Conservation (phyloP, 1,140 invertebrate genomes). For the Cataglyphis hispanica region DNA sequence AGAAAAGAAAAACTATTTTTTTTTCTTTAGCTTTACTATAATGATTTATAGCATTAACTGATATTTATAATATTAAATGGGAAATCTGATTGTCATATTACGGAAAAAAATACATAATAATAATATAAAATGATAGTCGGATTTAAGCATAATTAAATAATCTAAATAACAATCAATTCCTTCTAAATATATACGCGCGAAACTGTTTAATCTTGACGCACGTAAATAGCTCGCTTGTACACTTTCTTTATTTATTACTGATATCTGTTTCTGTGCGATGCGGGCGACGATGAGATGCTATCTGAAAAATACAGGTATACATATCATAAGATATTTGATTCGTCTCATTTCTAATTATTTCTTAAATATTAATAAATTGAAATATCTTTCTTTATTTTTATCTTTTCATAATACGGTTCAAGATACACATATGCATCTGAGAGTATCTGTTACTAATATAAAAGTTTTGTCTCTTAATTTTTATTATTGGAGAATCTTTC, state of each 20-base stretch:
- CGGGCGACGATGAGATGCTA: constrained; percentile 67
- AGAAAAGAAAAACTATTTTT: not conserved
- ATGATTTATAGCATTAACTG: constrained; percentile 1
- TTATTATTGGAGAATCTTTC: not conserved
- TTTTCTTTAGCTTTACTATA: not conserved
- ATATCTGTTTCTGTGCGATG: constrained; percentile 51
- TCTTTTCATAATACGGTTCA: not conserved
- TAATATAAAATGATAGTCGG: not conserved
- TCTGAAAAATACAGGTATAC: constrained; percentile 67
- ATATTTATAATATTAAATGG: not conserved
- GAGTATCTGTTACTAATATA: not conserved
- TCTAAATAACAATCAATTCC: not conserved
- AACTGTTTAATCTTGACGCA: constrained; percentile 22
- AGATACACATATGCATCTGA: not conserved
- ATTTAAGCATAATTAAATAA: constrained; percentile 11
- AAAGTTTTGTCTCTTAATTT: not conserved
- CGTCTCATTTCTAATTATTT: not conserved
- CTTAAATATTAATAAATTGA: not conserved
- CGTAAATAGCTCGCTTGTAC: not conserved
- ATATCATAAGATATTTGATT: not conserved
- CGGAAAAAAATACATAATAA: not conserved
- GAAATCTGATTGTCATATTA: not conserved
- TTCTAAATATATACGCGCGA: not conserved
- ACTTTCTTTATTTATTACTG: constrained; percentile 62
- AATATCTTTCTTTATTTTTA: not conserved